These are phyloP conservation scores for Babyrousa celebensis DNA, from an alignment of 2,797 vertebrate genomes.

Conservation along the genomic window DNA sequence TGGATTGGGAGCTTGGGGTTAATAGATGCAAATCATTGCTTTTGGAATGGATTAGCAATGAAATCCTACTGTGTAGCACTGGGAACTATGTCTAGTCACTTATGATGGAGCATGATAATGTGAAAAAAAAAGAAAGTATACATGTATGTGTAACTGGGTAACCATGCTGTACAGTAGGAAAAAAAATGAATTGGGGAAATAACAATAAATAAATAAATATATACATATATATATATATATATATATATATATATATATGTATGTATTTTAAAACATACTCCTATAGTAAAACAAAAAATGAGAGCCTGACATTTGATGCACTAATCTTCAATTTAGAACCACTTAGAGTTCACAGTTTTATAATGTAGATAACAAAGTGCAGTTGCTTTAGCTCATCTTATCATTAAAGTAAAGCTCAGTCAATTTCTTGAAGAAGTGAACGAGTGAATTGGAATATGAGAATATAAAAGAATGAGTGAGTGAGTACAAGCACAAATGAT, in stretches of 20 bases:
- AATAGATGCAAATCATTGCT: no score
- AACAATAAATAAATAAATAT: no score
- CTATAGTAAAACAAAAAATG: constrained; percentile 44
- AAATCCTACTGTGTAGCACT: no score
- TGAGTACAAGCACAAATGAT: neutral
- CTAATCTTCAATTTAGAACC: constrained; percentile 45
- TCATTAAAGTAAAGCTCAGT: constrained; percentile 55
- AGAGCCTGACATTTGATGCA: constrained; percentile 38
- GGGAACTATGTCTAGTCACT: no score
- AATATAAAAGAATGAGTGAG: constrained; percentile 46
- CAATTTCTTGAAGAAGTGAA: constrained; percentile 18
- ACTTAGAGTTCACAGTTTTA: neutral
- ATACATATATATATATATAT: no score
- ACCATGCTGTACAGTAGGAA: no score
- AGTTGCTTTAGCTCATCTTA: constrained; percentile 24
- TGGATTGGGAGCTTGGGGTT: no score
- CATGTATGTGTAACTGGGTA: no score
- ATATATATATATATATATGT: neutral
- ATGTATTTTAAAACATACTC: constrained; percentile 60
- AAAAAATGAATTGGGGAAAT: no score
- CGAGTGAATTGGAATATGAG: neutral
- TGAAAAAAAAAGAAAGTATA: no score
- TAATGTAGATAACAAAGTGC: neutral
- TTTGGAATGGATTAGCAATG: no score
- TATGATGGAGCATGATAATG: no score